phyloP scores from a whole-genome alignment of 2,888 invertebrate species.

The Sepioteuthis lessoniana region DNA sequence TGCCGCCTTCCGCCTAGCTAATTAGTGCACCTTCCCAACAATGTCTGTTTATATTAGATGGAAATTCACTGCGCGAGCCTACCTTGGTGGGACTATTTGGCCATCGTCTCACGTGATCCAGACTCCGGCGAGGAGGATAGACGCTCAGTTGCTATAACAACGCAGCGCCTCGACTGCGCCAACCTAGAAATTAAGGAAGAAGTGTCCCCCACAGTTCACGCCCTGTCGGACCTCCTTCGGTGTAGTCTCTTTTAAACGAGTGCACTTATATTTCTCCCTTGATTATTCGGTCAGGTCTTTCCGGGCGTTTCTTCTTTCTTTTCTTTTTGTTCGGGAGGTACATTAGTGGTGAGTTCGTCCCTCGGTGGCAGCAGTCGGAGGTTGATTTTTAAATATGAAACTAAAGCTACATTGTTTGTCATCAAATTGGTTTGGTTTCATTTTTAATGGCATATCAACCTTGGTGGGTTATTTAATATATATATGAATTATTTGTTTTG shows the following conservation, averaged over 20 bases:
- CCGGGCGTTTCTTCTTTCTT: not conserved
- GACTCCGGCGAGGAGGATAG: not conserved
- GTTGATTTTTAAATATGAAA: not conserved
- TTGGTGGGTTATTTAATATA: too few species aligned
- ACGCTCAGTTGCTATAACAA: not conserved
- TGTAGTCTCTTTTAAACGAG: not conserved
- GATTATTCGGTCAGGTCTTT: not conserved
- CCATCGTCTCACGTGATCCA: not conserved
- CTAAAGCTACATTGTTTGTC: too few species aligned
- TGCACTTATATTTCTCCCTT: not conserved
- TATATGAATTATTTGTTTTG: too few species aligned
- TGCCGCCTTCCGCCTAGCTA: slow-evolving; percentile 1
- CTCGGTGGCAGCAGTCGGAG: not conserved
- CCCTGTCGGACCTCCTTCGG: not conserved
- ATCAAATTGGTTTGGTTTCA: too few species aligned
- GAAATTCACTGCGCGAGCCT: not conserved
- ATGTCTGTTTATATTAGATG: not conserved
- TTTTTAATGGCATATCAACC: too few species aligned
- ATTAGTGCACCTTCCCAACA: slow-evolving; percentile 16
- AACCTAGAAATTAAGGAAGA: not conserved
- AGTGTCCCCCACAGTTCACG: not conserved
- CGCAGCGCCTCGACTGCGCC: too few species aligned
- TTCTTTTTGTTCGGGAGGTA: too few species aligned
- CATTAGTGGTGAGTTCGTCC: not conserved
- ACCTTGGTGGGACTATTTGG: slow-evolving; percentile 33